These are phyloP conservation scores for Pangasianodon gigas DNA, from an alignment of 2,113 vertebrate genomes.

Conservation along the genomic window DNA sequence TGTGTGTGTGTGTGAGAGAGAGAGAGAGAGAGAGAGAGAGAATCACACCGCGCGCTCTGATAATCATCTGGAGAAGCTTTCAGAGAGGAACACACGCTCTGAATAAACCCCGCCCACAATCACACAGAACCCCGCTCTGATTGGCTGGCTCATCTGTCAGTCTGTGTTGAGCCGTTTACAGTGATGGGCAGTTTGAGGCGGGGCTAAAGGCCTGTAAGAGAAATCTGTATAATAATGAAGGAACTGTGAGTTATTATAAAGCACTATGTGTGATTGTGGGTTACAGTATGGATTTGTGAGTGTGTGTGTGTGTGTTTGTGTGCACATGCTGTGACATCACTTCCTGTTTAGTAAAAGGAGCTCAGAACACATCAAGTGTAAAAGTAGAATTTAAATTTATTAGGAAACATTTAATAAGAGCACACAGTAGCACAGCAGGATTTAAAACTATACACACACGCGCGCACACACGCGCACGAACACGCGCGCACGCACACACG, in stretches of 20 bases:
- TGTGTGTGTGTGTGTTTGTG: background rate
- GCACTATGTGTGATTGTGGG: background rate
- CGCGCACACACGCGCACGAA: background rate
- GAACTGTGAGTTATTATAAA: background rate
- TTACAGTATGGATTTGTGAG: background rate
- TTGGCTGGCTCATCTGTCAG: background rate
- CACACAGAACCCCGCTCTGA: background rate
- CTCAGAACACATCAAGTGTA: background rate
- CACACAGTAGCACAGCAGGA: conserved; percentile 16
- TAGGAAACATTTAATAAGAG: conserved; percentile 36
- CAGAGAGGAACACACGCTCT: background rate
- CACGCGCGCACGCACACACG: background rate
- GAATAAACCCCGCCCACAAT: background rate
- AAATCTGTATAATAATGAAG: background rate
- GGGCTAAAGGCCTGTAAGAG: background rate
- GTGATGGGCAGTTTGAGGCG: background rate
- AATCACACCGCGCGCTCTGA: background rate
- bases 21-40: background rate
- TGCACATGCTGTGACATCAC: background rate
- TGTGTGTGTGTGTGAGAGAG: background rate
- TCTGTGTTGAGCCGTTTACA: background rate
- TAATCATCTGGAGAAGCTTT: background rate
- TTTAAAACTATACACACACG: conserved; percentile 22
- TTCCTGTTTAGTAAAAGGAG: background rate
- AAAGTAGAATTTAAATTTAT: conserved; percentile 46